A percentile compares a stretch with the other conserved stretches of the same genome.
Conservation (phyloP, 1,140 invertebrate species). For the Caenorhabditis latens region DNA sequence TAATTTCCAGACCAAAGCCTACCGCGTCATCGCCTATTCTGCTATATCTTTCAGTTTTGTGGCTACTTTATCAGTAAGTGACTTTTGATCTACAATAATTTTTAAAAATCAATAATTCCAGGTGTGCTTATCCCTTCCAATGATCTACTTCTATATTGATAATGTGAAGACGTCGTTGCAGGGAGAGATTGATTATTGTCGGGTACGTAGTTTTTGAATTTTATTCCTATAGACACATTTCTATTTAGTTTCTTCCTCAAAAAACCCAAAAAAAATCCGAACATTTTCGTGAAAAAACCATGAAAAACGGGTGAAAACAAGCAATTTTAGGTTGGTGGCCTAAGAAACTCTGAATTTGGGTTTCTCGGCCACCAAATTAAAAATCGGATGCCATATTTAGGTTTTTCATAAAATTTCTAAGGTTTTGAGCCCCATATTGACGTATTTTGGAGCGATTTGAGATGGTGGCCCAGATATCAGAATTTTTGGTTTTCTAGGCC, state of each 20-base stretch:
- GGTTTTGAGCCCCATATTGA: too few species aligned
- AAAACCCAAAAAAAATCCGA: not conserved
- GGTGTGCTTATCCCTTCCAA: conserved; percentile 12
- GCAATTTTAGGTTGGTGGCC: too few species aligned
- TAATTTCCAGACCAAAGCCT: conserved; percentile 11
- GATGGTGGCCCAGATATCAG: too few species aligned
- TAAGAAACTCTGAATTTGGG: too few species aligned
- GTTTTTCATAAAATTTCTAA: too few species aligned
- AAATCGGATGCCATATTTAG: too few species aligned
- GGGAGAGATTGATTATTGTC: conserved; percentile 22
- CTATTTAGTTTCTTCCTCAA: not conserved
- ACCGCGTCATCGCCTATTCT: conserved; percentile 10
- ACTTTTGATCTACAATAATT: not conserved
- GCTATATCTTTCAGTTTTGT: conserved; percentile 46
- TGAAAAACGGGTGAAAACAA: too few species aligned
- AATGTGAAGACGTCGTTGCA: not conserved
- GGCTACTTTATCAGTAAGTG: conserved; percentile 5
- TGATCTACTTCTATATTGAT: conserved; percentile 33
- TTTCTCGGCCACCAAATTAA: too few species aligned
- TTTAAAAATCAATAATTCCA: not conserved
- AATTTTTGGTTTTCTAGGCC: too few species aligned
- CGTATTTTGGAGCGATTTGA: too few species aligned
- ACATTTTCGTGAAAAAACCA: too few species aligned
- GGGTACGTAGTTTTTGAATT: not conserved
- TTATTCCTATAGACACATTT: not conserved